A percentile compares a stretch with the other conserved stretches of the same genome.
phyloP scores from a whole-genome alignment of 2,888 invertebrate genomes.

The Limnephilus lunatus region DNA sequence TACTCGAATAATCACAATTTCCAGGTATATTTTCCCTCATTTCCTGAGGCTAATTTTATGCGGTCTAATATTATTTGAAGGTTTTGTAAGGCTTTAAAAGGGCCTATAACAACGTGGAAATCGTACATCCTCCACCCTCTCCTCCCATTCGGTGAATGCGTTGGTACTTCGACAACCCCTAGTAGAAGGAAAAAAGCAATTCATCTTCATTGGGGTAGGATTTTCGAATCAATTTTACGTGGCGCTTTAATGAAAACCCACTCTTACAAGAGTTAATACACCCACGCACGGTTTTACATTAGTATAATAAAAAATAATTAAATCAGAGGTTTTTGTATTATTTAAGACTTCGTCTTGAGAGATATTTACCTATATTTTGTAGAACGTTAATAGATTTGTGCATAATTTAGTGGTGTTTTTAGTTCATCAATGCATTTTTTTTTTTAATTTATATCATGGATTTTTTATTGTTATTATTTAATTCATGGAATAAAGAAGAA shows the following conservation, averaged over 20 bases:
- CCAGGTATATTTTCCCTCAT: neutral
- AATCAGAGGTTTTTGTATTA: neutral
- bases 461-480: too few relatives aligned
- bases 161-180: neutral
- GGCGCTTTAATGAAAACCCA: neutral
- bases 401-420: too few relatives aligned
- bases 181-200: constrained; percentile 38
- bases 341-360: neutral
- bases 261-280: neutral
- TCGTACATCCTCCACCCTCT: constrained; percentile 13
- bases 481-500: too few relatives aligned
- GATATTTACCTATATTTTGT: too few relatives aligned
- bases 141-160: constrained; percentile 16
- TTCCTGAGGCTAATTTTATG: neutral
- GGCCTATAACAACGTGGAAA: constrained; percentile 5
- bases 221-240: constrained; percentile 6
- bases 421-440: too few relatives aligned
- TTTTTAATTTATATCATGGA: too few relatives aligned
- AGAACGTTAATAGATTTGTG: too few relatives aligned
- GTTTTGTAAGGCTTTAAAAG: neutral
- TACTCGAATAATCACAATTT: neutral
- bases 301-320: neutral
- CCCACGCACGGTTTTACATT: neutral
- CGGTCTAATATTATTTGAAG: neutral
- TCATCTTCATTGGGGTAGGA: constrained; percentile 41